Percentiles rank a stretch among this genome's conserved stretches.
Conservation (phyloP, 2,888 invertebrate species). For the Chrysotoxum bicinctum region DNA sequence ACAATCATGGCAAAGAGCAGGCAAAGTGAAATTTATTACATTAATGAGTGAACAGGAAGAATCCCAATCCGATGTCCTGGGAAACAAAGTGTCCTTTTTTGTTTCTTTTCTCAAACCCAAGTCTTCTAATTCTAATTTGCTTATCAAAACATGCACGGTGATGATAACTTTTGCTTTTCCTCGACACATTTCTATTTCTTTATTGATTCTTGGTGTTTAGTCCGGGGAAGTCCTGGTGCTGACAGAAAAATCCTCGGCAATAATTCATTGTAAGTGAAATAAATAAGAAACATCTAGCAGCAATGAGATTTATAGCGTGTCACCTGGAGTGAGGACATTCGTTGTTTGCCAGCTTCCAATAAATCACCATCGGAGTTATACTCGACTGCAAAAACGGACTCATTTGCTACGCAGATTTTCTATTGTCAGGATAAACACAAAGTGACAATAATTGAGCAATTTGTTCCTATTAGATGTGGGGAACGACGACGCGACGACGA, state of each 20-base stretch:
- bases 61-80: slow-evolving; percentile 32
- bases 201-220: slow-evolving; percentile 35
- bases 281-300: slow-evolving; percentile 65
- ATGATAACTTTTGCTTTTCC: background rate
- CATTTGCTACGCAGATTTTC: slow-evolving; percentile 69
- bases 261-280: slow-evolving; percentile 69
- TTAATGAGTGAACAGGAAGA: slow-evolving; percentile 70
- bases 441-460: slow-evolving; percentile 71
- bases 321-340: slow-evolving; percentile 71
- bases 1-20: slow-evolving; percentile 51
- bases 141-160: slow-evolving; percentile 38
- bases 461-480: slow-evolving; percentile 65
- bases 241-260: slow-evolving; percentile 42
- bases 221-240: background rate
- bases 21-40: slow-evolving; percentile 72
- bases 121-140: slow-evolving; percentile 50
- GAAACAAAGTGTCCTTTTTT: slow-evolving; percentile 32
- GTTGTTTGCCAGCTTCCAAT: slow-evolving; percentile 44
- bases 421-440: slow-evolving; percentile 51
- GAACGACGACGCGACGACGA: background rate
- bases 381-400: slow-evolving; percentile 21
- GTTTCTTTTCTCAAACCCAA: background rate
- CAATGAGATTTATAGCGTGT: slow-evolving; percentile 60
- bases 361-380: slow-evolving; percentile 62
- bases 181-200: background rate